These are phyloP conservation scores for Drosophila sproati DNA, from an alignment of 1,140 invertebrate genomes.

Conservation along the genomic window DNA sequence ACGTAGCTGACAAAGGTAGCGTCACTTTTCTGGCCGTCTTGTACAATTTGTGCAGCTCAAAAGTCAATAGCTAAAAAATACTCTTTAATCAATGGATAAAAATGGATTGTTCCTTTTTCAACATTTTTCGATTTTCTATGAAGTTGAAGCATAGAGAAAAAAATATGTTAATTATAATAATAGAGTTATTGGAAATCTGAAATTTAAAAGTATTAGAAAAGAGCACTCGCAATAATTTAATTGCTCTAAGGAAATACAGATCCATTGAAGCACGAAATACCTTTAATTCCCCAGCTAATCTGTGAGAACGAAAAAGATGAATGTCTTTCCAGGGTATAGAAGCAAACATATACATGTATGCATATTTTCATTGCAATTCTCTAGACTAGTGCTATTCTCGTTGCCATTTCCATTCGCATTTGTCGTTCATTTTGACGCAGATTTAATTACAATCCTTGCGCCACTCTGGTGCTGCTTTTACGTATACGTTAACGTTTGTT, in stretches of 20 bases:
- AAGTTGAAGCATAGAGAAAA: too few species aligned
- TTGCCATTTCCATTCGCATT: conserved; percentile 33
- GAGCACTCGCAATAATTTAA: too few species aligned
- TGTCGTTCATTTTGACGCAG: conserved; percentile 70
- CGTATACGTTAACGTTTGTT: conserved; percentile 53
- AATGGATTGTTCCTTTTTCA: too few species aligned
- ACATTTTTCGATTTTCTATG: too few species aligned
- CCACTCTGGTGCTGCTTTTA: conserved; percentile 57
- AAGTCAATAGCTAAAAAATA: conserved; percentile 36
- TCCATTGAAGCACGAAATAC: too few species aligned
- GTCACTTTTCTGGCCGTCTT: conserved; percentile 2
- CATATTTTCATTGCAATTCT: neutral
- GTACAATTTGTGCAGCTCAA: conserved; percentile 24
- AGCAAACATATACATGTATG: conserved; percentile 12
- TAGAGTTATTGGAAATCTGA: too few species aligned
- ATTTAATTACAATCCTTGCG: conserved; percentile 79
- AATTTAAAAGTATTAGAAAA: too few species aligned
- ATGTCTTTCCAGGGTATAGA: too few species aligned
- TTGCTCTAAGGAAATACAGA: too few species aligned
- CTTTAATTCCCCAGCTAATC: too few species aligned
- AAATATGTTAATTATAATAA: too few species aligned
- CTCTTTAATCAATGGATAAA: neutral
- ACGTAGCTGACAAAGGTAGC: neutral
- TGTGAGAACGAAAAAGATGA: too few species aligned
- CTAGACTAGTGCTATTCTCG: conserved; percentile 1